Evolutionary conservation across 2,888 invertebrate genomes (phyloP).

Genomic region (Napeogenes inachia): DNA sequence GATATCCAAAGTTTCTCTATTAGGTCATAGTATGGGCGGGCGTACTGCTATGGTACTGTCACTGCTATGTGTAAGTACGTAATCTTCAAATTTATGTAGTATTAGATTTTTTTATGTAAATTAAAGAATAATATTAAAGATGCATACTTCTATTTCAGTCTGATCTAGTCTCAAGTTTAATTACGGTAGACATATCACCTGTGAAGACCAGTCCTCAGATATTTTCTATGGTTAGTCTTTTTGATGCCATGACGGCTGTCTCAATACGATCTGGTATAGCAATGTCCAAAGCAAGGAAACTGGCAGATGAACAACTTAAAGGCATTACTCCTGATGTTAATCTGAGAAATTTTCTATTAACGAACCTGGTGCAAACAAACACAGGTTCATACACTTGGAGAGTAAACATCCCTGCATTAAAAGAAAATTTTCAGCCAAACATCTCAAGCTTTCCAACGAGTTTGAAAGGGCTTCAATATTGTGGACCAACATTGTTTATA

Average conservation of each 20-base stretch:
- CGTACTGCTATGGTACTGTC: constrained; percentile 91
- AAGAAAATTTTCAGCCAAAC: constrained; percentile 79
- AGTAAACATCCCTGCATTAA: constrained; percentile 85
- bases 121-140: constrained; percentile 4
- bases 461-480: constrained; percentile 69
- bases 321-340: constrained; percentile 75
- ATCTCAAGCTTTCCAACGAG: constrained; percentile 81
- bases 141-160: constrained; percentile 68
- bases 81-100: constrained; percentile 20
- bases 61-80: constrained; percentile 77
- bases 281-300: constrained; percentile 82
- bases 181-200: constrained; percentile 86
- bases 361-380: constrained; percentile 86
- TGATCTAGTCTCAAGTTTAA: constrained; percentile 79
- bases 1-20: constrained; percentile 80
- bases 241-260: constrained; percentile 81
- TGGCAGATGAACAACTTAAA: constrained; percentile 80
- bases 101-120: too few relatives aligned
- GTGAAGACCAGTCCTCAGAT: constrained; percentile 79
- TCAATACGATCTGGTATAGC: constrained; percentile 79
- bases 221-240: constrained; percentile 78
- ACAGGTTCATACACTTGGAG: constrained; percentile 84
- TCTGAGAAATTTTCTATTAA: constrained; percentile 87
- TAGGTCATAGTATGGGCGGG: constrained; percentile 99
- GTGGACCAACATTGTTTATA: constrained; percentile 88